Percentiles rank a stretch among this genome's conserved stretches.
Evolutionary conservation across 2,888 invertebrate species (phyloP).

Genomic region (Hetaerina titia): DNA sequence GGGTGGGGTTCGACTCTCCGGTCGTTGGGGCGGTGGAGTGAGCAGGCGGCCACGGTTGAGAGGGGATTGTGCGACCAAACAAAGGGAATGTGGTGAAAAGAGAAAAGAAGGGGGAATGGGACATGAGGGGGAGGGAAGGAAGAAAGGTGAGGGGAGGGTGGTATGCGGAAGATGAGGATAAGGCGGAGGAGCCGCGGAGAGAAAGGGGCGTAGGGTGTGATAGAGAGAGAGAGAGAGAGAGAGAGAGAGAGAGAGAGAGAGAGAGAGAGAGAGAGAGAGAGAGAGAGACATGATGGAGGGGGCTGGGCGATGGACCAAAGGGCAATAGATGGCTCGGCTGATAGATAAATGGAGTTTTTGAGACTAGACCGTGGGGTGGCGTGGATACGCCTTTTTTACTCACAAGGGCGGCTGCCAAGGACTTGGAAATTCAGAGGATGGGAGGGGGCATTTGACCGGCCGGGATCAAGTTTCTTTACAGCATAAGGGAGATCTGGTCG

Average conservation of each 20-base stretch:
- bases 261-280: not conserved
- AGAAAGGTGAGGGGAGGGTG: not conserved
- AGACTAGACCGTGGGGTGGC: not conserved
- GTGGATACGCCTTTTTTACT: not conserved
- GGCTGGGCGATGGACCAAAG: not conserved
- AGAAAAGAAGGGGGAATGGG: not conserved
- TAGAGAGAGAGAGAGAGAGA: not conserved
- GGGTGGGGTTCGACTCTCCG: slow-evolving; percentile 76
- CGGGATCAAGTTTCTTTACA: not conserved
- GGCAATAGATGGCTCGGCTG: slow-evolving; percentile 26
- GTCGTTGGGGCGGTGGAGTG: slow-evolving; percentile 72
- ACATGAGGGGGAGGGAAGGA: not conserved
- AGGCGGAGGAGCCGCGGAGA: not conserved
- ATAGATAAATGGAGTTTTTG: slow-evolving; percentile 29
- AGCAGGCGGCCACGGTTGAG: not conserved
- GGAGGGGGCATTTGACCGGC: not conserved
- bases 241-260: not conserved
- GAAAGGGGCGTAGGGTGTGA: not conserved
- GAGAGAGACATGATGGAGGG: not conserved
- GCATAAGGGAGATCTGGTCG: not conserved
- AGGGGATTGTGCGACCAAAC: not conserved
- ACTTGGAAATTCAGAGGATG: not conserved
- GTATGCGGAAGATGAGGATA: slow-evolving; percentile 4
- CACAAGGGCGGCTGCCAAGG: not conserved
- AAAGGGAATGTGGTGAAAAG: not conserved